Evolutionary conservation across 2,888 invertebrate genomes (phyloP), one percentile per base, ranked within the genome.

Genomic region (Eupithecia abbreviata): DNA sequence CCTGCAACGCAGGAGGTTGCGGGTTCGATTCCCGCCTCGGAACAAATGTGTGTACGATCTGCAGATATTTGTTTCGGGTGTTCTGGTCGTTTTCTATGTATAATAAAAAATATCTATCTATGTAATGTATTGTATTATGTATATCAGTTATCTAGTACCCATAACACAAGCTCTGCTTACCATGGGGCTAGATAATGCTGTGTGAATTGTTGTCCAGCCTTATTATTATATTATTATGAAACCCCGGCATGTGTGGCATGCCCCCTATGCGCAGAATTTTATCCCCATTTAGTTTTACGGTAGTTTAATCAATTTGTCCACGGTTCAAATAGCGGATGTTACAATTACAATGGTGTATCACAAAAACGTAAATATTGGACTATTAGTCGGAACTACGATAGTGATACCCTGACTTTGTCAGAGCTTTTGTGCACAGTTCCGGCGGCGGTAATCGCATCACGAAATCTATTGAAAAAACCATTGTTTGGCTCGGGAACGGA

Each of bases 361-460:
- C 91, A 90, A 88, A 80, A 89, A 90, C 89, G 90, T 90, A 91
- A 92, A 93, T 92, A 93, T 93, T 92, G 88, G 90, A 86, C 89
- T 90, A 92, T 91, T 91, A 79, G 91, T 92, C 92, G 92, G 92
- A 93, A 93, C 93, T 92, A 88, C 87, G 93, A 92, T 91, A 94
- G 87, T 89, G 93, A 94, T 93, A 93, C 90, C 89, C 83, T 88
- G 85, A 88, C 87, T 91, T 90, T 90, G 91, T 91, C 90, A 89
- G 87, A 86, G 87, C 90, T 88, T 91, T 93, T 94, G 93, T 93
- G 86, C 87, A 83, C 83, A 91, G 91, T 91, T 93, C 94, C 94
- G 93, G 90, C 90, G 88, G 90, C 90, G 88, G 90, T 93, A 91
- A 93, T 91, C 90, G 90, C 82, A 90, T 89, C 83, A 92, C 90